Evolutionary conservation across 2,113 vertebrate genomes (phyloP).

Genomic region (Stomatorhinus ivindoensis): DNA sequence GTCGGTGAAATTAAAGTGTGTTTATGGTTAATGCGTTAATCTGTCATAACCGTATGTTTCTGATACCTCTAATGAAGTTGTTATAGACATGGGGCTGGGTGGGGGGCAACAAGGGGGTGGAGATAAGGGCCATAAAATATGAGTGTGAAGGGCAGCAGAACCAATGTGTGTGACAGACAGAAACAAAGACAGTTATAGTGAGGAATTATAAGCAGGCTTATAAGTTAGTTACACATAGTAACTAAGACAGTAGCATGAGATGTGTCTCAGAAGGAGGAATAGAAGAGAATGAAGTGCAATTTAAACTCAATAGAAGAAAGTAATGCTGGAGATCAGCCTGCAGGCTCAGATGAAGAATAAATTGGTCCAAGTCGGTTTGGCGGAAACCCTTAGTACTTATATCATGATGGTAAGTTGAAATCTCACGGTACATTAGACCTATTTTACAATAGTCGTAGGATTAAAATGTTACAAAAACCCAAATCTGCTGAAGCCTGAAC

Average conservation of each 20-base stretch:
- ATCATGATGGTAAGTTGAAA: background rate
- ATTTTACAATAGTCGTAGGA: background rate
- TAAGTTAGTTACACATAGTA: background rate
- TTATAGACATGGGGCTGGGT: background rate
- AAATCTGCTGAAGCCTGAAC: background rate
- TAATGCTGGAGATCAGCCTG: background rate
- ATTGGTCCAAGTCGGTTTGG: background rate
- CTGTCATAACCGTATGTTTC: background rate
- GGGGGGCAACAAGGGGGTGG: background rate
- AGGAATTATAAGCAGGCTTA: background rate
- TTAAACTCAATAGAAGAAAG: background rate
- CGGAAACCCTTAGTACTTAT: background rate
- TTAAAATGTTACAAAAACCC: background rate
- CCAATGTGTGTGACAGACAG: background rate
- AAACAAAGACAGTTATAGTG: background rate
- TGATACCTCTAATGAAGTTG: background rate
- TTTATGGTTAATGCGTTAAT: background rate
- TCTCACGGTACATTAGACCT: background rate
- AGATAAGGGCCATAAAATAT: background rate
- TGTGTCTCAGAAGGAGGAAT: background rate
- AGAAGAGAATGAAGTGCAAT: background rate
- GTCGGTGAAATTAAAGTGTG: background rate
- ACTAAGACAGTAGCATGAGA: background rate
- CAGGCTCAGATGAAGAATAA: background rate
- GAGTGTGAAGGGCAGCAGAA: background rate